These are phyloP conservation scores for Vollenhovia emeryi DNA, from an alignment of 1,140 invertebrate genomes.

Conservation along the genomic window DNA sequence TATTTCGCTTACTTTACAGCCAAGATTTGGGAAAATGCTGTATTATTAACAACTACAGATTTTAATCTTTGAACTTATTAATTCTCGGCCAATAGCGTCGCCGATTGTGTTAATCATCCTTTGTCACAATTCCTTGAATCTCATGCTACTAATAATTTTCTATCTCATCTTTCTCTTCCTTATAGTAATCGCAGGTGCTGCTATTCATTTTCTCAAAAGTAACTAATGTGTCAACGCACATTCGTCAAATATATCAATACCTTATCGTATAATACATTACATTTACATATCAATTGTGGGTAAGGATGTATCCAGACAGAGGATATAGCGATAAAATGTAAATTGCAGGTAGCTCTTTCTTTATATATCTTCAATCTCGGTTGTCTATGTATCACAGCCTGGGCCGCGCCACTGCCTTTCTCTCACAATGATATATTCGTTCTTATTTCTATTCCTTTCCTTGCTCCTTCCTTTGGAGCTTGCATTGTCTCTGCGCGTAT, in stretches of 20 bases:
- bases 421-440: slow-evolving; percentile 29
- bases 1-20: neutral
- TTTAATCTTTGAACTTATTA: slow-evolving; percentile 26
- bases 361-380: slow-evolving; percentile 83
- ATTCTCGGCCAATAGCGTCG: neutral
- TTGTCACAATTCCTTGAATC: slow-evolving; percentile 4
- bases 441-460: slow-evolving; percentile 4
- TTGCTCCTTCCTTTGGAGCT: neutral
- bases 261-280: slow-evolving; percentile 81
- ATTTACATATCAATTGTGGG: slow-evolving; percentile 83
- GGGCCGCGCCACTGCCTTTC: slow-evolving; percentile 84
- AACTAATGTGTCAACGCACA: slow-evolving; percentile 19
- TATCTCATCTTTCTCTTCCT: neutral
- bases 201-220: slow-evolving; percentile 8
- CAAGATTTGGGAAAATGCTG: slow-evolving; percentile 25
- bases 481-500: neutral
- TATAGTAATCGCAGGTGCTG: slow-evolving; percentile 1
- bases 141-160: slow-evolving; percentile 1
- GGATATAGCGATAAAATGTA: slow-evolving; percentile 80
- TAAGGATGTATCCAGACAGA: slow-evolving; percentile 79
- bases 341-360: slow-evolving; percentile 82
- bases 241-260: slow-evolving; percentile 46
- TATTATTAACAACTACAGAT: slow-evolving; percentile 29
- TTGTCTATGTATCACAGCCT: slow-evolving; percentile 86
- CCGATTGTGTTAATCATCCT: slow-evolving; percentile 23